Conservation (phyloP, 2,888 invertebrate species). For the Pterostichus madidus region DNA sequence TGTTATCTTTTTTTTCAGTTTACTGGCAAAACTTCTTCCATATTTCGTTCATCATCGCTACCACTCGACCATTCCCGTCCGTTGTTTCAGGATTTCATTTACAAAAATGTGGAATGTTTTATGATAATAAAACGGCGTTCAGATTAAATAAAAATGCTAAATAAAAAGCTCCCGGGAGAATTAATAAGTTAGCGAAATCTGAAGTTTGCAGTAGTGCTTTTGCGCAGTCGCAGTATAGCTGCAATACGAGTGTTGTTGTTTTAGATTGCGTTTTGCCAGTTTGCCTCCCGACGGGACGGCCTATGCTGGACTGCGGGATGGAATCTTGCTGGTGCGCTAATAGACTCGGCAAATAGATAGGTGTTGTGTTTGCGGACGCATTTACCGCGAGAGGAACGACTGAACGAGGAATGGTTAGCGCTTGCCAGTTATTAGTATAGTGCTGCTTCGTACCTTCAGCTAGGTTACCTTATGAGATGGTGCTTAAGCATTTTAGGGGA, state of each 20-base stretch:
- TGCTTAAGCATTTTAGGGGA: too few relatives aligned
- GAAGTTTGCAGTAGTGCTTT: constrained; percentile 35
- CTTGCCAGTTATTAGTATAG: too few relatives aligned
- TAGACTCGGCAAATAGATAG: constrained; percentile 49
- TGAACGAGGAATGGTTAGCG: neutral
- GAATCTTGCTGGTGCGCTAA: constrained; percentile 48
- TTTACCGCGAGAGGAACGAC: constrained; percentile 30
- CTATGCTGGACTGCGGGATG: constrained; percentile 12
- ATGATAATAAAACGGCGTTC: constrained; percentile 77
- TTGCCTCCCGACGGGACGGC: constrained; percentile 4
- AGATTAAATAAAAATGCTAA: constrained; percentile 77
- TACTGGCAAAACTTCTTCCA: constrained; percentile 12
- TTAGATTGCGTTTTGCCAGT: constrained; percentile 11
- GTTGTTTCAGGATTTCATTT: constrained; percentile 75
- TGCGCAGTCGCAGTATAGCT: constrained; percentile 33
- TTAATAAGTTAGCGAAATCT: constrained; percentile 75
- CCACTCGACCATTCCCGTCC: constrained; percentile 62
- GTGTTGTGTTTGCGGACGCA: constrained; percentile 49
- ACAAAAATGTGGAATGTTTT: constrained; percentile 77
- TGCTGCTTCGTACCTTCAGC: too few relatives aligned
- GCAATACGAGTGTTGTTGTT: constrained; percentile 6
- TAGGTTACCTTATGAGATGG: too few relatives aligned
- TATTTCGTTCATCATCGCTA: constrained; percentile 42
- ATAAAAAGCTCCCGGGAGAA: constrained; percentile 76
- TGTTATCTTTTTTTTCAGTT: too few relatives aligned